Evolutionary conservation across 2,888 invertebrate species (phyloP).

Genomic region (Steinernema hermaphroditum): DNA sequence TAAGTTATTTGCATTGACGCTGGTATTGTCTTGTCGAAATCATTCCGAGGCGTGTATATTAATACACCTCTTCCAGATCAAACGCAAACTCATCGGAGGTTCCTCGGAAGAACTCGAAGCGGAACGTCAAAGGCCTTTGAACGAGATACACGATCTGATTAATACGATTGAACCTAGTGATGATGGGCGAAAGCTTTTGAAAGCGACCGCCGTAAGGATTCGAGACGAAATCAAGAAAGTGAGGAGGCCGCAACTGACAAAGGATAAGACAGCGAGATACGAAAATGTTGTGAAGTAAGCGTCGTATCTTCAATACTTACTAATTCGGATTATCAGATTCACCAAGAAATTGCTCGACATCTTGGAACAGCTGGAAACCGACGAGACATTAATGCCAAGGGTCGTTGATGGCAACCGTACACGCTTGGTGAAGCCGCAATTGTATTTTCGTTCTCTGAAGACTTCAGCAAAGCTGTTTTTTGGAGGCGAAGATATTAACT

Average conservation of each 20-base stretch:
- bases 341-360: not conserved
- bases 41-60: too few species aligned
- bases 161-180: not conserved
- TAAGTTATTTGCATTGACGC: too few species aligned
- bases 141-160: not conserved
- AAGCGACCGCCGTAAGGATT: too few species aligned
- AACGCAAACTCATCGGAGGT: conserved; percentile 25
- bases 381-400: too few species aligned
- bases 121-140: not conserved
- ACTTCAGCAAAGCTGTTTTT: too few species aligned
- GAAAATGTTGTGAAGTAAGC: not conserved
- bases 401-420: too few species aligned
- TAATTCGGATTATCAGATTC: not conserved
- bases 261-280: not conserved
- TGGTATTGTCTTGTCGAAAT: too few species aligned
- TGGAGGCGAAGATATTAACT: too few species aligned
- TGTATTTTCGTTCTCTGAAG: too few species aligned
- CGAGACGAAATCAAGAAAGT: not conserved
- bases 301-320: not conserved
- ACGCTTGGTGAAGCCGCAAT: too few species aligned
- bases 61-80: conserved; percentile 28
- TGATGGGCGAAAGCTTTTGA: not conserved
- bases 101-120: conserved; percentile 22
- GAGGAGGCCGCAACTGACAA: not conserved
- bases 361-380: not conserved